These are phyloP conservation scores for Anser cygnoides DNA, from an alignment of 2,113 vertebrate species.

Conservation along the genomic window DNA sequence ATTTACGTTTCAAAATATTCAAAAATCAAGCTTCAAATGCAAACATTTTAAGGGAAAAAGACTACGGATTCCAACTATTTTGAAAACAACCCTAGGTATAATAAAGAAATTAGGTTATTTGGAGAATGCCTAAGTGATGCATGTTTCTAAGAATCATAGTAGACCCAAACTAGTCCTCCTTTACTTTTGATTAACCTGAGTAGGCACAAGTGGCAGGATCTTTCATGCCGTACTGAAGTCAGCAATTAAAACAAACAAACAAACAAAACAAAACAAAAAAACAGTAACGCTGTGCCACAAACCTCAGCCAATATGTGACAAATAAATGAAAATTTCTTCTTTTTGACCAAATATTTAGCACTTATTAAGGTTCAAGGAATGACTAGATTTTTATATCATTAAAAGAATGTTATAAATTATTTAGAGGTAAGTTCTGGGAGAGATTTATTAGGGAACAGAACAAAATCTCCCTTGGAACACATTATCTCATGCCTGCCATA, in stretches of 20 bases:
- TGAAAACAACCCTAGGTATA: background rate
- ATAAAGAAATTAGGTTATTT: background rate
- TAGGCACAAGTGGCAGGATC: background rate
- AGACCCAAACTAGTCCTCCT: background rate
- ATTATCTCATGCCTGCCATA: background rate
- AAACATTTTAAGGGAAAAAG: background rate
- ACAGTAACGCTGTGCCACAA: background rate
- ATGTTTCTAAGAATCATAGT: background rate
- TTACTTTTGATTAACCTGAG: background rate
- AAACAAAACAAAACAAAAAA: no score
- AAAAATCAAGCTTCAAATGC: background rate
- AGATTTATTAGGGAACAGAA: background rate
- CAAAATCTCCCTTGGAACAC: background rate
- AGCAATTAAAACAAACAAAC: background rate
- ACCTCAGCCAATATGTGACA: background rate
- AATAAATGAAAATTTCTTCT: background rate
- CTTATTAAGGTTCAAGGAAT: background rate
- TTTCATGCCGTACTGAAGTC: background rate
- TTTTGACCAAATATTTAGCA: background rate
- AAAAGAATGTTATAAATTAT: background rate
- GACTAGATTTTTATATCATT: background rate
- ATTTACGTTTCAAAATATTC: background rate
- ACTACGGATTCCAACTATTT: background rate
- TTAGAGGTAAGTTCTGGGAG: background rate
- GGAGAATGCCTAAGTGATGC: background rate